phyloP scores from a whole-genome alignment of 2,113 vertebrate species.

The Trochalopteron elliotii region DNA sequence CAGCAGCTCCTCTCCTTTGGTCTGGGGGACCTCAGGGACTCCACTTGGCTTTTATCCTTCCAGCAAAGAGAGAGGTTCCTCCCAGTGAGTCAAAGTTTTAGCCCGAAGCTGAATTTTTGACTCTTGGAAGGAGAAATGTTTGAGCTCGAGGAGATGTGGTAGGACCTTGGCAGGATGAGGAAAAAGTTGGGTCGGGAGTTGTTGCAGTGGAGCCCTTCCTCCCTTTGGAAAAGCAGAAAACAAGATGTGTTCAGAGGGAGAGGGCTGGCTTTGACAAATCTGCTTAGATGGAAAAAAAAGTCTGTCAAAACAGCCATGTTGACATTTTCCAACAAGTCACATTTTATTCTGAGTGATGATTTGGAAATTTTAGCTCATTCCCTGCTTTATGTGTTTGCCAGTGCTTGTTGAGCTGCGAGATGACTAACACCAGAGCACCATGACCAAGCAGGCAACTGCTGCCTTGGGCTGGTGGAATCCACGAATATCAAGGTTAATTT shows the following conservation, averaged over 20 bases:
- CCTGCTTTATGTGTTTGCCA: not conserved
- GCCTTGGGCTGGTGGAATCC: not conserved
- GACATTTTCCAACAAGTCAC: conserved; percentile 48
- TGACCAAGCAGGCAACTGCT: not conserved
- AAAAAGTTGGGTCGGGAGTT: not conserved
- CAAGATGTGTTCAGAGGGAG: not conserved
- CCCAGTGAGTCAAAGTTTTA: not conserved
- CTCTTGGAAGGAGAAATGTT: not conserved
- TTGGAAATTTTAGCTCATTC: conserved; percentile 34
- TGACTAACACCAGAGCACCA: not conserved
- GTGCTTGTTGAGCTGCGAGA: not conserved
- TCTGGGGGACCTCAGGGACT: not conserved
- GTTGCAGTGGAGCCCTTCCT: not conserved
- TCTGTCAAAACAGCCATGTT: conserved; percentile 52
- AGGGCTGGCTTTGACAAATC: conserved; percentile 21
- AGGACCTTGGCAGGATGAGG: not conserved
- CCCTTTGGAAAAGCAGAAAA: not conserved
- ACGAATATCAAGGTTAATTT: not conserved
- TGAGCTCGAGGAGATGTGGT: not conserved
- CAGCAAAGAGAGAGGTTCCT: not conserved
- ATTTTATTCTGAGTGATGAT: not conserved
- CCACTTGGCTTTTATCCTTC: not conserved
- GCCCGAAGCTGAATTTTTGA: not conserved
- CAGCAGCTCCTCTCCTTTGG: not conserved
- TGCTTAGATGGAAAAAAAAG: not conserved